These are phyloP conservation scores for Enteromius anoplus DNA, from an alignment of 2,797 vertebrate genomes.

Conservation along the genomic window DNA sequence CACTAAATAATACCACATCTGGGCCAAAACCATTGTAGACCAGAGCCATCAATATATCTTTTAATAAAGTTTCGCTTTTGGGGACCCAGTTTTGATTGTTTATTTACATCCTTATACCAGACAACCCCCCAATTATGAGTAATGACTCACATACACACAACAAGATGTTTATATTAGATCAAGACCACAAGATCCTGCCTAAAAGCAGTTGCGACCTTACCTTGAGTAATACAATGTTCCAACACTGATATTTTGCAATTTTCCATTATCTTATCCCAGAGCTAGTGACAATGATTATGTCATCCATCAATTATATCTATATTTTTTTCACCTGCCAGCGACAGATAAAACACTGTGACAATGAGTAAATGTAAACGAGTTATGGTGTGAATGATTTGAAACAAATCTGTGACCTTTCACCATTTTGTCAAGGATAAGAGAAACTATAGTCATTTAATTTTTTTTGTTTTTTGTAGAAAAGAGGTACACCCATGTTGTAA, in stretches of 20 bases:
- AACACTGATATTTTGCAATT: constrained; percentile 7
- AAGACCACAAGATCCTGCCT: background rate
- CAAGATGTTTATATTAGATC: background rate
- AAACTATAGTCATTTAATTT: background rate
- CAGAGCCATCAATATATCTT: background rate
- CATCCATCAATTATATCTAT: background rate
- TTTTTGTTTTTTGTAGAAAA: background rate
- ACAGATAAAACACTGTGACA: constrained; percentile 16
- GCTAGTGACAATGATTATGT: background rate
- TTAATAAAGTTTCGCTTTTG: background rate
- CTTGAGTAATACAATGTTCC: background rate
- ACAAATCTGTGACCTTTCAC: constrained; percentile 20
- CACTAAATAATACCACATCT: background rate
- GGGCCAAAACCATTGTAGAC: background rate
- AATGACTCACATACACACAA: background rate
- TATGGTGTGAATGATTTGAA: background rate
- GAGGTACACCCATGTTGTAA: constrained; percentile 37
- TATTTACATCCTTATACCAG: constrained; percentile 1
- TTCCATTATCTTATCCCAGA: constrained; percentile 1
- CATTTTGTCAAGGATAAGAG: constrained; percentile 3
- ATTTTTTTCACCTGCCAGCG: background rate
- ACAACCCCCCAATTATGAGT: background rate
- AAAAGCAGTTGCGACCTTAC: background rate
- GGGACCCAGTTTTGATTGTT: background rate
- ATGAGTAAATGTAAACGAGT: background rate